These are phyloP conservation scores for Ferrisia virgata DNA, from an alignment of 2,888 invertebrate species.

Conservation along the genomic window DNA sequence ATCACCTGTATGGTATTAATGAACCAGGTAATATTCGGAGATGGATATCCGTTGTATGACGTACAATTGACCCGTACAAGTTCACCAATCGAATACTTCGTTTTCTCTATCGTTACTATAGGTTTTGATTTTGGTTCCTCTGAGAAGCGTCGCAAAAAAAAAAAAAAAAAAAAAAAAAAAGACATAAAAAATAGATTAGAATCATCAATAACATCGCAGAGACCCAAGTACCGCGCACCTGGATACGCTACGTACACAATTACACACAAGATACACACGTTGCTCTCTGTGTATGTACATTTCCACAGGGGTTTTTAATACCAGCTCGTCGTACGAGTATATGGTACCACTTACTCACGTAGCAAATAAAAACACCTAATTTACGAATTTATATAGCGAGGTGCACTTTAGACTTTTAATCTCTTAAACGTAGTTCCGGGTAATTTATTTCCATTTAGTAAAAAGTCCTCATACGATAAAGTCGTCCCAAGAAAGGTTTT, in stretches of 20 bases:
- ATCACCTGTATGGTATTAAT: constrained; percentile 55
- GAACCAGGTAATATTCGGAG: constrained; percentile 56
- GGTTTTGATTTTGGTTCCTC: constrained; percentile 54
- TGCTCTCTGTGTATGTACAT: too few relatives aligned
- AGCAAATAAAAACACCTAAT: constrained; percentile 15
- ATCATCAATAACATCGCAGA: not conserved
- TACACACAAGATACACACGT: too few relatives aligned
- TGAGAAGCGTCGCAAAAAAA: too few relatives aligned
- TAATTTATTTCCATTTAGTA: constrained; percentile 29
- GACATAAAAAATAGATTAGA: not conserved
- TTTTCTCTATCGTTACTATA: constrained; percentile 53
- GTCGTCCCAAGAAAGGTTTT: not conserved
- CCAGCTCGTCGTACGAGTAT: not conserved
- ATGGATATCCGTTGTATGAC: constrained; percentile 54
- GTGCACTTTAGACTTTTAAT: constrained; percentile 19
- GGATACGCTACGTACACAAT: not conserved
- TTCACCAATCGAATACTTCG: constrained; percentile 56
- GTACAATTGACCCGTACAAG: constrained; percentile 55
- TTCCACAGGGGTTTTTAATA: not conserved
- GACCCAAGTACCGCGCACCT: not conserved
- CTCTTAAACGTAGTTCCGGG: constrained; percentile 18
- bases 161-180: not conserved
- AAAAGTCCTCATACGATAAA: not conserved
- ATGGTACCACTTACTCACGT: not conserved
- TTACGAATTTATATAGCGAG: constrained; percentile 14